phyloP scores from a whole-genome alignment of 2,888 invertebrate species.

The Amphipoea oculea region DNA sequence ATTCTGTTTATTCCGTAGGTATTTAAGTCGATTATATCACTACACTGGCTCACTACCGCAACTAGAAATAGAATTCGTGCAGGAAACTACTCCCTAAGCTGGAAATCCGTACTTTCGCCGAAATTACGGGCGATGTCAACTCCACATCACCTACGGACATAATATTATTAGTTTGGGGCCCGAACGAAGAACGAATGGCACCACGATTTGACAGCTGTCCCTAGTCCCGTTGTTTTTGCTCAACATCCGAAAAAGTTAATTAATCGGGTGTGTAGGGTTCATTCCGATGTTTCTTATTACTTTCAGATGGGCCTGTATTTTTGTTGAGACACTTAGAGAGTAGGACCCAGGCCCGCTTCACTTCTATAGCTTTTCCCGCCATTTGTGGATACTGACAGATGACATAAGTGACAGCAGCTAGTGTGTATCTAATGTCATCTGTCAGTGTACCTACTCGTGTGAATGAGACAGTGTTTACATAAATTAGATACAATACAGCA shows the following conservation, averaged over 20 bases:
- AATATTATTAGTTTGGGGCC: not conserved
- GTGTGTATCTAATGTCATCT: not conserved
- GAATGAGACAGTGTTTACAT: not conserved
- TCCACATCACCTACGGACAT: not conserved
- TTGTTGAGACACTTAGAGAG: not conserved
- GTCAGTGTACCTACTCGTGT: not conserved
- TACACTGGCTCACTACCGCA: not conserved
- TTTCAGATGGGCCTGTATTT: not conserved
- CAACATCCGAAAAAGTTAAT: no score
- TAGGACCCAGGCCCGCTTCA: not conserved
- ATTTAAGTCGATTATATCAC: not conserved
- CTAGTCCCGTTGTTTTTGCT: no score
- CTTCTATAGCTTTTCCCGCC: not conserved
- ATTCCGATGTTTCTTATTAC: no score
- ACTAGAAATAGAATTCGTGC: not conserved
- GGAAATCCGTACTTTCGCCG: no score
- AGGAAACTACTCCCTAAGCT: not conserved
- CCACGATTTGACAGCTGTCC: not conserved
- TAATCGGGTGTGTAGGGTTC: no score
- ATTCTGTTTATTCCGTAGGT: not conserved
- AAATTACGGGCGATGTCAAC: not conserved
- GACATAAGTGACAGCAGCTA: not conserved
- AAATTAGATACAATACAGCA: not conserved
- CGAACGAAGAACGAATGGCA: not conserved
- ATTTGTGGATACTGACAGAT: not conserved